Conservation (phyloP, 2,113 vertebrate genomes). For the Mirza zaza region DNA sequence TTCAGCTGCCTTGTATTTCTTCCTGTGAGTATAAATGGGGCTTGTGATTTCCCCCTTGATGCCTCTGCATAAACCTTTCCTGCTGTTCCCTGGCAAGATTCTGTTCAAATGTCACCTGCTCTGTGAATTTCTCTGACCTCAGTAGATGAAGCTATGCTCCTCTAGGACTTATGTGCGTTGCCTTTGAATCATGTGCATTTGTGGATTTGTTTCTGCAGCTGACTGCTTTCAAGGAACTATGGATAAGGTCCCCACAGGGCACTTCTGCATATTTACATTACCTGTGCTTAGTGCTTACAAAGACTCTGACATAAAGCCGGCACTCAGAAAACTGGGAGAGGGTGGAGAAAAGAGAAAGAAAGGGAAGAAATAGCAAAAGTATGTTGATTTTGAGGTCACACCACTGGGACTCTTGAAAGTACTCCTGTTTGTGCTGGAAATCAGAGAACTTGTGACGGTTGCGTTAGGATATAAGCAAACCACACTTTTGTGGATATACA, state of each 20-base stretch:
- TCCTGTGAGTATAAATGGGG: too few species aligned
- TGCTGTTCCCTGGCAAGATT: background rate
- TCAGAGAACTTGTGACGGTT: background rate
- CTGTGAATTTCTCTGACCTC: background rate
- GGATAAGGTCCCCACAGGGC: background rate
- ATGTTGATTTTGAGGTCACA: background rate
- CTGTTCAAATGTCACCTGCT: background rate
- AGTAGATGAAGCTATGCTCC: background rate
- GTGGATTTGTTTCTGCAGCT: background rate
- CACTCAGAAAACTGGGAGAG: background rate
- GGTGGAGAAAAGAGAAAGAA: background rate
- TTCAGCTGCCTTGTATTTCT: background rate
- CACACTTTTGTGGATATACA: background rate
- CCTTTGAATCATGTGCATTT: rapidly evolving
- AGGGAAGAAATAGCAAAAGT: background rate
- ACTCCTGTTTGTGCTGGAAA: background rate
- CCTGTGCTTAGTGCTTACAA: background rate
- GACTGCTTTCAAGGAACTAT: background rate
- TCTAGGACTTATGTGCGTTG: rapidly evolving
- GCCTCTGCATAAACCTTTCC: background rate
- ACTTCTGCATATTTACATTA: background rate
- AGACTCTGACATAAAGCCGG: background rate
- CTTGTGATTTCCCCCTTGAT: background rate
- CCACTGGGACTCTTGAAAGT: background rate
- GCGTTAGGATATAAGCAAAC: background rate